A percentile compares a stretch with the other conserved stretches of the same genome.
phyloP scores from a whole-genome alignment of 2,888 invertebrate genomes.

The Notodonta dromedarius region DNA sequence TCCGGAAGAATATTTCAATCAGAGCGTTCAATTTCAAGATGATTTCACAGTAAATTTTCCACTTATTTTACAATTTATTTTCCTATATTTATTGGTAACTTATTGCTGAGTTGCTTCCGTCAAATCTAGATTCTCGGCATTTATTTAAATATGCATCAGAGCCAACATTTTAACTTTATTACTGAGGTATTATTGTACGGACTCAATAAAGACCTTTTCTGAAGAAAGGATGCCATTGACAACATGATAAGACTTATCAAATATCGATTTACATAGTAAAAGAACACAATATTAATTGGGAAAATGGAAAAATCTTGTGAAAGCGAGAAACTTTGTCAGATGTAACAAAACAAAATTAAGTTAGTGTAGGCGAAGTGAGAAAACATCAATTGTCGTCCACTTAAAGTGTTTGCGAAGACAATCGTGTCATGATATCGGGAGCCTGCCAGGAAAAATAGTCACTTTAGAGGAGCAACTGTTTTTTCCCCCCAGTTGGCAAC shows the following conservation, averaged over 20 bases:
- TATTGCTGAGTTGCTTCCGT: not conserved
- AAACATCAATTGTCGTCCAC: conserved; percentile 71
- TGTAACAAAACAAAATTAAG: conserved; percentile 48
- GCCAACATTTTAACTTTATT: not conserved
- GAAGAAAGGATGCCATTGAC: too few species aligned
- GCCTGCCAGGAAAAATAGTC: conserved; percentile 79
- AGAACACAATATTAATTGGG: not conserved
- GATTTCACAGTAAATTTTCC: conserved; percentile 37
- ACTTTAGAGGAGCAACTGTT: conserved; percentile 77
- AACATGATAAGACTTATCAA: too few species aligned
- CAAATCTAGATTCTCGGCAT: not conserved
- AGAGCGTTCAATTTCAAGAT: conserved; percentile 34
- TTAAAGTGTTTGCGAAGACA: conserved; percentile 73
- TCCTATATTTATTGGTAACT: conserved; percentile 27
- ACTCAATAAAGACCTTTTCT: too few species aligned
- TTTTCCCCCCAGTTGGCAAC: conserved; percentile 79
- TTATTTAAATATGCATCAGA: not conserved
- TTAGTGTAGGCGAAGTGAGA: conserved; percentile 51
- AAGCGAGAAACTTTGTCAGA: conserved; percentile 44
- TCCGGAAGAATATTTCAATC: conserved; percentile 34
- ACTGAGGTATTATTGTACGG: too few species aligned
- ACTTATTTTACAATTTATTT: conserved; percentile 27
- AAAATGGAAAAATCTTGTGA: conserved; percentile 7
- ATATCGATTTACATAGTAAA: not conserved
- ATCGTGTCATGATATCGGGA: conserved; percentile 77